Evolutionary conservation across 2,888 invertebrate species (phyloP), one percentile per base, ranked within the genome.

Genomic region (Balanococcus diminutus): DNA sequence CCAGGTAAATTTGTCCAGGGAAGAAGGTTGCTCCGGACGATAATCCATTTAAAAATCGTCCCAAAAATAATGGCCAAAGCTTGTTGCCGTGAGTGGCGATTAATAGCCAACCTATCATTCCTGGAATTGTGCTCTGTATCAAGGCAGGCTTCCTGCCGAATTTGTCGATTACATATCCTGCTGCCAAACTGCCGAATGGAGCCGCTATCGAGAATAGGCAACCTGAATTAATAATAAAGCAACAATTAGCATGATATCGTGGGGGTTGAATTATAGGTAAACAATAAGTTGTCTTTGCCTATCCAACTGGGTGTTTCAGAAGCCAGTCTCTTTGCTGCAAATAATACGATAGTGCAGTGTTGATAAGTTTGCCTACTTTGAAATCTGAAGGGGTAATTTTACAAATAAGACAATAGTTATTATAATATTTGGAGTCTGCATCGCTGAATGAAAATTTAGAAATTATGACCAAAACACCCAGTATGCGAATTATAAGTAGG

Each of bases 1-100:
- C 92, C 87, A 91, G 90, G 87, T 92, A 92, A 25, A 92, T 91
- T 46, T 92, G 91, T 0, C 92, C 91, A 0, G 92, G 92, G 11
- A 91, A 91, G 67, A 92, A 91, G 1, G 91, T 91, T 85, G 92
- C 88, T 0, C 92, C 92, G 42, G 87, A 88, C 8, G 88, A 88
- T 16, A 88, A 25, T n/a, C 89, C 92, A 0, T 90, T 89, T 1
- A 92, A 87, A 9, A 89, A 86, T 9, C 89, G 87, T 0, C 89
- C 89, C 0, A 87, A 83, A 81, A 88, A 88, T 31, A 89, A 86
- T 56, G 86, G 87, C 8, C 86, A 89, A 75, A 88, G 90, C 90
- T 84, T 89, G 56, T 56, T 79, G 6, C 19, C 19, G 19, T 31
- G 36, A 51, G 89, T 87, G 3, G 91, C 91, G 32, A 93, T 89